Conservation (phyloP, 2,113 vertebrate genomes). For the Clupea harengus region DNA sequence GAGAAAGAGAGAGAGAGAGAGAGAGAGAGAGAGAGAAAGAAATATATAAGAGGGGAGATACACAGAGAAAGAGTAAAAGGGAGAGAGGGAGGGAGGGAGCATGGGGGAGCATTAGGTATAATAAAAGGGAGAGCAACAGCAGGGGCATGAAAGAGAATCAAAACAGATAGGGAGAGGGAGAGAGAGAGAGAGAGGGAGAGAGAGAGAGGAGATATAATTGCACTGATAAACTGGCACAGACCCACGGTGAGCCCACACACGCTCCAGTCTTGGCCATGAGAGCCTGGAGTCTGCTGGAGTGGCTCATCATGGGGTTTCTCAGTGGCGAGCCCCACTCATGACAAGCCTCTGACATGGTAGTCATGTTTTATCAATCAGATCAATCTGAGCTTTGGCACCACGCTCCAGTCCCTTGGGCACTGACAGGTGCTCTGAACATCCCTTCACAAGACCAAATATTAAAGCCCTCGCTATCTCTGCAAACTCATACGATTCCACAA, state of each 20-base stretch:
- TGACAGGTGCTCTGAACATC: neutral
- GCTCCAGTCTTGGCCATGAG: neutral
- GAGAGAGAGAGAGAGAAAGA: neutral
- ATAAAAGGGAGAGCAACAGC: neutral
- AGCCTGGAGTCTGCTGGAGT: neutral
- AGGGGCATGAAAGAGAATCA: constrained; percentile 1
- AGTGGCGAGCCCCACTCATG: neutral
- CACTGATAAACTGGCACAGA: neutral
- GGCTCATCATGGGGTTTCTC: neutral
- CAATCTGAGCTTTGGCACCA: neutral
- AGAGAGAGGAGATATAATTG: neutral
- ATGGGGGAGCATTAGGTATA: neutral
- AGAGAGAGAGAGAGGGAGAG: neutral
- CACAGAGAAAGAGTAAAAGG: neutral
- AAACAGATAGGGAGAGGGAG: neutral
- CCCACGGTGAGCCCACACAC: neutral
- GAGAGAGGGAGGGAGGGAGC: constrained; percentile 20
- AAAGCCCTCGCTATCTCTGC: neutral
- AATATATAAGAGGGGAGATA: neutral
- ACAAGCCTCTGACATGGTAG: neutral
- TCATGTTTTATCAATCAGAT: constrained; percentile 12
- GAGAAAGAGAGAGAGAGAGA: neutral
- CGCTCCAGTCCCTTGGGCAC: neutral
- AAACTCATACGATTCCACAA: neutral
- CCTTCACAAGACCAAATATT: neutral